Base-by-base conservation (phyloP, 2,113 vertebrate species). In the Sclerurus mexicanus region DNA sequence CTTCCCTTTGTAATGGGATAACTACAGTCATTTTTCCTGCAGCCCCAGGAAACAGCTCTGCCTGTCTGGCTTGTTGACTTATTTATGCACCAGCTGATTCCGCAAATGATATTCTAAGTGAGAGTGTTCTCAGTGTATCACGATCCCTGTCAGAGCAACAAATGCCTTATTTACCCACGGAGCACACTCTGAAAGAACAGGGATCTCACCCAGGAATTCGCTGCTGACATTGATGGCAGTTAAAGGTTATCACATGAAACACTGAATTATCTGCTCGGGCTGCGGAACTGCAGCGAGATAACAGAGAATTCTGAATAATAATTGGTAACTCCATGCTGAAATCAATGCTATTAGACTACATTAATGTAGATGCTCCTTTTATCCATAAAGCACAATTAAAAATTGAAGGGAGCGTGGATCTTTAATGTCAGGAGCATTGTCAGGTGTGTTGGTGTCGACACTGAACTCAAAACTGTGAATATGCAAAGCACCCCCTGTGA, bases 281-380 rank as follows among this genome's bases (percentile, higher is more conserved):
- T 87, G 84, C 2, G 3, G 85, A 44, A 7, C 64, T 23, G 86
- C 84, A 60, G 84, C 0, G 6, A 91, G 95, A 79, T 94, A 82
- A 89, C 66, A 91, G 86, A 53, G 84, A 95, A 90, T 82, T 49
- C 62, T 85, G 94, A 91, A 89, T 93, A 85, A 68, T 87, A 87
- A 85, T 85, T 49, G 89, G 40, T 47, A 89, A 46, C 60, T 53
- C 24, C 84, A 8, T 60, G 69, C 87, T 83, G 81, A 30, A 94
- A 96, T 91, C 94, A 91, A 94, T 91, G 46, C 31, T 49, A 50
- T 94, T 35, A 76, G 74, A 69, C 87, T 50, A 9, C 37, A 82
- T 11, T 8, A 58, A 56, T 81, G 87, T 44, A 37, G 77, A 25
- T 44, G 17, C 30, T 60, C 2, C 60, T 95, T 72, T 87, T 22